phyloP scores from a whole-genome alignment of 2,888 invertebrate genomes.

The Kryphioiulus occultus region DNA sequence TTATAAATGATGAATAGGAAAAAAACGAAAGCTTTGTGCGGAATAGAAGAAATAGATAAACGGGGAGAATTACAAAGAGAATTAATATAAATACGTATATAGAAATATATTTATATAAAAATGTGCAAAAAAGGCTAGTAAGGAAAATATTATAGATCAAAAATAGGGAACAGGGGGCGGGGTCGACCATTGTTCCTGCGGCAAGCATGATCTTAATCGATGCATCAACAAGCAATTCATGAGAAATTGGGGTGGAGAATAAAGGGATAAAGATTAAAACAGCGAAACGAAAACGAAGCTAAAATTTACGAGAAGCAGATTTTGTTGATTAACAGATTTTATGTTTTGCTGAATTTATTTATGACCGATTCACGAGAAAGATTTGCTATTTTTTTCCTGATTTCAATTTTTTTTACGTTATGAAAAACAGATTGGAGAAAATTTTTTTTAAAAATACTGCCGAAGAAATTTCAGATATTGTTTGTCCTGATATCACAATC shows the following conservation, averaged over 20 bases:
- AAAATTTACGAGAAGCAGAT: constrained; percentile 4
- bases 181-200: constrained; percentile 53
- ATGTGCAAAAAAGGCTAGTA: constrained; percentile 52
- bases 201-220: constrained; percentile 1
- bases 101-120: constrained; percentile 1
- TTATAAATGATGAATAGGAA: constrained; percentile 11
- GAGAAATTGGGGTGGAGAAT: background rate
- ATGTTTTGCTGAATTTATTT: constrained; percentile 1
- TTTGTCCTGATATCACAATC: too few relatives aligned
- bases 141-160: constrained; percentile 55
- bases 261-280: constrained; percentile 7
- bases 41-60: background rate
- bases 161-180: constrained; percentile 57
- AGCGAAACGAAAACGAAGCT: constrained; percentile 24
- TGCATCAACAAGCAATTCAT: constrained; percentile 28
- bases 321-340: constrained; percentile 1
- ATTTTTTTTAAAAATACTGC: background rate
- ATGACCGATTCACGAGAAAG: background rate
- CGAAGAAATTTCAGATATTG: background rate
- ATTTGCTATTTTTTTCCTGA: background rate
- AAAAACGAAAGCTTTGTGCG: background rate
- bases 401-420: background rate
- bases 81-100: background rate
- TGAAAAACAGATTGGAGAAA: too few relatives aligned
- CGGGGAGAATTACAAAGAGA: constrained; percentile 5